A percentile compares a stretch with the other conserved stretches of the same genome.
Conservation (phyloP, 2,113 vertebrate species). For the Cyrtonyx montezumae region DNA sequence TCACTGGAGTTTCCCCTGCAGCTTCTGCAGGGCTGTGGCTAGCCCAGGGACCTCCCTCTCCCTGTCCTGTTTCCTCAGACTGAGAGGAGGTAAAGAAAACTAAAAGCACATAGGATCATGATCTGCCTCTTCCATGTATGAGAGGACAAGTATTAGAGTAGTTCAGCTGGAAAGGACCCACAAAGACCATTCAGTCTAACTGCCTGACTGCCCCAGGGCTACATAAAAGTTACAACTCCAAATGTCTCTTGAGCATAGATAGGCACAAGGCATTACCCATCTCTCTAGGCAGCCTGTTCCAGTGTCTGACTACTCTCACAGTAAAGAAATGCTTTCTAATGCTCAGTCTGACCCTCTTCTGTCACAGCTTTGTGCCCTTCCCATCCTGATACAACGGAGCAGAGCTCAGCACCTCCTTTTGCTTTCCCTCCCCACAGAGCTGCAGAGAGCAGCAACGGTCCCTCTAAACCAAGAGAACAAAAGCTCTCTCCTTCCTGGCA, state of each 20-base stretch:
- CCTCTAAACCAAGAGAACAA: not conserved
- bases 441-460: not conserved
- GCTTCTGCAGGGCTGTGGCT: not conserved
- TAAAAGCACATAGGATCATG: not conserved
- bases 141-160: not conserved
- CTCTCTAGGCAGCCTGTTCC: not conserved
- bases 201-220: not conserved
- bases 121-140: accelerated
- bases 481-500: not conserved
- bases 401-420: not conserved
- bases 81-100: not conserved
- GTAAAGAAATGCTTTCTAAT: not conserved
- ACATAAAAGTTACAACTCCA: not conserved
- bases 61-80: not conserved
- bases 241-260: not conserved
- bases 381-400: not conserved
- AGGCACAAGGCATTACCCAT: not conserved
- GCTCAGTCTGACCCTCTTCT: not conserved
- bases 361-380: not conserved
- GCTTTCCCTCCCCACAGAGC: not conserved
- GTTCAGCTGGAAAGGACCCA: not conserved
- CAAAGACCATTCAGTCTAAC: not conserved
- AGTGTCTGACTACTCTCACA: not conserved
- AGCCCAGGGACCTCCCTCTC: not conserved
- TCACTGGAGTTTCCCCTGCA: not conserved